Conservation (phyloP, 1,140 invertebrate genomes). For the Hycleus phaleratus region DNA sequence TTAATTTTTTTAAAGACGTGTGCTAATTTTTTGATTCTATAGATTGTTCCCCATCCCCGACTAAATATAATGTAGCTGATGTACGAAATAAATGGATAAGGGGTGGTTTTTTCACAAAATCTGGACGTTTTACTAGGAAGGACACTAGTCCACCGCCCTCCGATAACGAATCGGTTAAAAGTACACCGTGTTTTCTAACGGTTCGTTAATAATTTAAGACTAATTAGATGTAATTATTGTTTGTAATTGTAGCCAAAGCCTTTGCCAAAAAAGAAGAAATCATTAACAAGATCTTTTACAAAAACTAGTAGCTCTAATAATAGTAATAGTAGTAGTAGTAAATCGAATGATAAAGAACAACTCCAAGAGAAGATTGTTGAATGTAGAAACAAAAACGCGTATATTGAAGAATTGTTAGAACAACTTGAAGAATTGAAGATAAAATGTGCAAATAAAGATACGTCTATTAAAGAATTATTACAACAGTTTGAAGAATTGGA, state of each 20-base stretch:
- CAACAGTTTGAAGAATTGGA: slow-evolving; percentile 1
- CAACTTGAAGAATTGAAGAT: slow-evolving; percentile 37
- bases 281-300: slow-evolving; percentile 17
- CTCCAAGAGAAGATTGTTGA: slow-evolving; percentile 38
- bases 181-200: slow-evolving; percentile 33
- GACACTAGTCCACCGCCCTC: slow-evolving; percentile 18
- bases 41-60: slow-evolving; percentile 29
- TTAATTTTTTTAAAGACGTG: neutral
- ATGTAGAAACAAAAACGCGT: slow-evolving; percentile 38
- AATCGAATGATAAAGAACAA: slow-evolving; percentile 25
- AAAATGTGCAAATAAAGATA: slow-evolving; percentile 38
- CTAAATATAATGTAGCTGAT: slow-evolving; percentile 27
- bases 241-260: slow-evolving; percentile 25
- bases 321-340: neutral
- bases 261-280: slow-evolving; percentile 30
- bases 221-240: neutral
- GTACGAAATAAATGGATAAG: slow-evolving; percentile 15
- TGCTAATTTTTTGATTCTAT: slow-evolving; percentile 1
- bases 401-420: slow-evolving; percentile 35
- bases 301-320: slow-evolving; percentile 1
- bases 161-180: slow-evolving; percentile 29
- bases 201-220: slow-evolving; percentile 23
- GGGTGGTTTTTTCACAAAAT: slow-evolving; percentile 5
- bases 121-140: slow-evolving; percentile 15
- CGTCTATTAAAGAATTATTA: slow-evolving; percentile 12